Evolutionary conservation across 2,113 vertebrate genomes (phyloP), one percentile per base, ranked within the genome.

Genomic region (Rhinoderma darwinii): DNA sequence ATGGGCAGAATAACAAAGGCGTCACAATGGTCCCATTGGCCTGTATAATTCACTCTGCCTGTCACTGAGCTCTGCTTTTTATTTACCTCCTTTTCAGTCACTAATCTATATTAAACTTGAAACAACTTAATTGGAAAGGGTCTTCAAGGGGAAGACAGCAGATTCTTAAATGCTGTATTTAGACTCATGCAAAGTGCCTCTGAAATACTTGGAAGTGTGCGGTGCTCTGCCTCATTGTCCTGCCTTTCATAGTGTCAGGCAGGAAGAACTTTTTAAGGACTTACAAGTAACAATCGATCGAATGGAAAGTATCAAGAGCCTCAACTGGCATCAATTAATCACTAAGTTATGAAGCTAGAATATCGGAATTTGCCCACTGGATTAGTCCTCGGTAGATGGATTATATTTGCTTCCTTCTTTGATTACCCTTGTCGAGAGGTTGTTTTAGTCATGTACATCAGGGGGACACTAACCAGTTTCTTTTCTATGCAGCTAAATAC

Each of bases 1-100:
- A 84, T 12, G 20, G 30, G 63, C 32, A 56, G 50, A 74, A 47
- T 37, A 77, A 76, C 83, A 74, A 76, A 84, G 44, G 47, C 22
- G 72, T 14, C 15, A 72, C 63, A 80, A 84, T 54, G 41, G 61
- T 79, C 30, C 76, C 30, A 80, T 79, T 72, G 72, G 61, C 63
- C 84, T 56, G 32, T 5, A 43, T 56, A 25, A 54, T 66, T 73
- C 41, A 25, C 32, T 41, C 22, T 80, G 76, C 35, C 50, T 8
- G 61, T 61, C 72, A n/a, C 43, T 39, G 63, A n/a, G 41, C 68
- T 12, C n/a, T 76, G 43, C 6, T 74, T 43, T 43, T 12, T 32
- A 44, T 63, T 56, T 75, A 37, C 39, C 22, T 25, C 32, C 27
- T 37, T 83, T n/a, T 27, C 25, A 74, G 47, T 32, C 43, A 59